phyloP scores from a whole-genome alignment of 1,140 invertebrate genomes.

The Neotoxoptera formosana region DNA sequence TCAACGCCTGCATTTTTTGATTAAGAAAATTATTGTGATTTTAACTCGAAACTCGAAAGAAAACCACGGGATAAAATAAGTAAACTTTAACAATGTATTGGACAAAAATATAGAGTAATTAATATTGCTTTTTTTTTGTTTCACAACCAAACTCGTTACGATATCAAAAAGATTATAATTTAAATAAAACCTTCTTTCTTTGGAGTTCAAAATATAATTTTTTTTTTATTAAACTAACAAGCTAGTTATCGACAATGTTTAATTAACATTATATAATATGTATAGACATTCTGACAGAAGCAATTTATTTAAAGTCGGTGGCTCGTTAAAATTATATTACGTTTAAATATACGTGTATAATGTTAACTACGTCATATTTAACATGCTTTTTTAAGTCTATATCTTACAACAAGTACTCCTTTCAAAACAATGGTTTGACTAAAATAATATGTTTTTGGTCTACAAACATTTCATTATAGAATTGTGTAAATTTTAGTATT shows the following conservation, averaged over 20 bases:
- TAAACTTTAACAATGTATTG: background rate
- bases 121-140: background rate
- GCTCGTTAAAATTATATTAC: background rate
- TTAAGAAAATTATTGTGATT: background rate
- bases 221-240: background rate
- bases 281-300: background rate
- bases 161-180: background rate
- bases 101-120: background rate
- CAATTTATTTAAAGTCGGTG: background rate
- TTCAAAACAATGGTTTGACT: too few relatives aligned
- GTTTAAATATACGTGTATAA: background rate
- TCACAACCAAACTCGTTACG: background rate
- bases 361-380: too few relatives aligned
- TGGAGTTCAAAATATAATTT: background rate
- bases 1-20: background rate
- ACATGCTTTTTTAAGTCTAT: too few relatives aligned
- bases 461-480: background rate
- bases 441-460: background rate
- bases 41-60: background rate
- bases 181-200: background rate
- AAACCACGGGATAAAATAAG: background rate
- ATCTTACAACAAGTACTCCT: too few relatives aligned
- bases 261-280: background rate
- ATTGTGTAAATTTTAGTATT: background rate
- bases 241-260: background rate